Base-by-base conservation (phyloP, 2,888 invertebrate species). In the Tetramorium bicarinatum region DNA sequence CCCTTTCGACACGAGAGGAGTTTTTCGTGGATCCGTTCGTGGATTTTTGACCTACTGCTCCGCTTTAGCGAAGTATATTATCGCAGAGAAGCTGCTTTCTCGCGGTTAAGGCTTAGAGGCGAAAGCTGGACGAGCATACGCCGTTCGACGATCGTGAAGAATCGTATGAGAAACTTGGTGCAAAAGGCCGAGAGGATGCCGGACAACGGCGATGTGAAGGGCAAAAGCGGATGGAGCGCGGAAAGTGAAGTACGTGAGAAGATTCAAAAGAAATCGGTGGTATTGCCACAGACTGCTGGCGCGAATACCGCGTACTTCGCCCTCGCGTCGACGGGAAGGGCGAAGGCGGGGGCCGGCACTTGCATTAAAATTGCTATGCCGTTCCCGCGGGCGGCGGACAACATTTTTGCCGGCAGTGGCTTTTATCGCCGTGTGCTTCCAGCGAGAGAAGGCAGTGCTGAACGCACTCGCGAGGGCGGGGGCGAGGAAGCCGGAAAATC, bases 381-480 rank as follows among this genome's bases (percentile, higher is more conserved):
- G 72, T 76, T 86, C 83, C 66, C 71, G 85, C 66, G 34, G 11
- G 7, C 84, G 75, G 82, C 76, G 80, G 86, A 82, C 86, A 80
- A 85, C 41, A 88, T 83, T 88, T 89, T 87, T 84, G 79, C 87
- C 72, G 81, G 84, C 81, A 84, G 83, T 87, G 81, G 75, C 79
- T 89, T 90, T 88, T 89, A 87, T 83, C 85, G 82, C 76, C 66
- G 76, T 61, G 82, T 71, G 83, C 82, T 84, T 64, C 84, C 80
- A 85, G 76, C 67, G 75, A 54, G 34, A 52, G 76, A 62, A 69
- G 79, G 81, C 59, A 82, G 77, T 66, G 82, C 71, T 62, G 80
- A 85, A 52, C 71, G 25, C 71, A 69, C 34, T 79, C 61, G 72
- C 25, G 69, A 13, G n/a, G n/a, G 38, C 56, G n/a, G 25, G 41